These are phyloP conservation scores for Stegostoma tigrinum DNA, from an alignment of 2,113 vertebrate genomes.

Conservation along the genomic window DNA sequence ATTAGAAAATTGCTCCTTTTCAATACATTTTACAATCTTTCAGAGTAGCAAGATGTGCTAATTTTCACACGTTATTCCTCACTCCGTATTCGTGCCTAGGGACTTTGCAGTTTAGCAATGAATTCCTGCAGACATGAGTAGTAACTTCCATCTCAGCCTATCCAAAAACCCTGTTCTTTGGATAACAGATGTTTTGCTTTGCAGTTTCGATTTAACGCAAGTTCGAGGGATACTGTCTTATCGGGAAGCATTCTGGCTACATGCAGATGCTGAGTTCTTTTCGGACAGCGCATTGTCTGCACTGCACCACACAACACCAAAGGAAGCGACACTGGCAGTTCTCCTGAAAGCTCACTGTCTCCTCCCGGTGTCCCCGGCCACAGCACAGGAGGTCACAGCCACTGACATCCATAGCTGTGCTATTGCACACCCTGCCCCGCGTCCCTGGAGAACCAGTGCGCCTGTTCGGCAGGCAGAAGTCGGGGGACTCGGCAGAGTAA, in stretches of 20 bases:
- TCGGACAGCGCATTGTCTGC: conserved; percentile 31
- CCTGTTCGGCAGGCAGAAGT: conserved; percentile 38
- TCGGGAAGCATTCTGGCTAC: not conserved
- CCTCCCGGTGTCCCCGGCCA: conserved; percentile 9
- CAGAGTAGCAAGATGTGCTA: not conserved
- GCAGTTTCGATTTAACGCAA: not conserved
- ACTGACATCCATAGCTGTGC: conserved; percentile 32
- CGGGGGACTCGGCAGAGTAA: conserved; percentile 38
- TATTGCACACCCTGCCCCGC: conserved; percentile 31
- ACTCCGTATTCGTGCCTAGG: not conserved
- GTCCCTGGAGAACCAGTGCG: conserved; percentile 12
- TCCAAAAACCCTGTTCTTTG: not conserved
- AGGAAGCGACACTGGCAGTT: conserved; percentile 39
- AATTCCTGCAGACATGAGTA: not conserved
- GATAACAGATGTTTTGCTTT: not conserved
- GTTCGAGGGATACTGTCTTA: not conserved
- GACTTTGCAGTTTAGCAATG: not conserved
- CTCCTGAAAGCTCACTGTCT: conserved; percentile 35
- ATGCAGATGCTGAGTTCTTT: conserved; percentile 34
- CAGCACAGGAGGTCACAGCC: conserved; percentile 39
- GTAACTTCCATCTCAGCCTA: not conserved
- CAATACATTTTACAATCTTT: not conserved
- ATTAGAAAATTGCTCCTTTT: not conserved
- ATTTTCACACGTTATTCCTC: not conserved
- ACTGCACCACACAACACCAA: conserved; percentile 38